Evolutionary conservation across 37 sponge, comb jelly and placozoan species (phyloP), one percentile per base, ranked within the genome.

Genomic region (Eunapius fragilis): DNA sequence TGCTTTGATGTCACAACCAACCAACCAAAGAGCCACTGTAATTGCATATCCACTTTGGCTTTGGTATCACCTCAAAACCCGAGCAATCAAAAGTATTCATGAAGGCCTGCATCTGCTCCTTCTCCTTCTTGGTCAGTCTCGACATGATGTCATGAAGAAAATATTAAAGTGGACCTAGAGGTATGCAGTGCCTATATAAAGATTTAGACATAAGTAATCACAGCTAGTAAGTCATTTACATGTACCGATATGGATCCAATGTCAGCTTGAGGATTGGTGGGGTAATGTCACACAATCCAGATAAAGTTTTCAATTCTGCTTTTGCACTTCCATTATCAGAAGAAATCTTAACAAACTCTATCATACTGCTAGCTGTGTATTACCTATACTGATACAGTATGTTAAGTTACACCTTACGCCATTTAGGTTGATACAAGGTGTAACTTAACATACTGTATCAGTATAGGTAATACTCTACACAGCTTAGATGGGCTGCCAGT

Each of bases 101-200:
- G 4, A 30, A 69, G 38, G 90, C 80, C 22, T 83, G 31, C 0
- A 88, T 69, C 83, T 82, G 58, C 2, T 25, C 28, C 69, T 88
- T 88, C 49, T 82, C 17, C 30, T 27, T 26, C 14, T 71, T 13
- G n/a, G 58, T 69, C 37, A 76, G 25, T 31, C 12, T 45, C 19
- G 45, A 23, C 79, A 90, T 90, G 22, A 81, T 22, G 28, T n/a
- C 67, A 36, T 37, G 45, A 7, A 81, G 24, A 10, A 82, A 76
- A 37, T 88, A 88, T 37, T 88, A 82, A 77, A 77, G 71, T 32
- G 84, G 73, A 14, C 89, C 89, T 26, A 88, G 73, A 35, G 23
- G 89, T 83, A 31, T 88, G 89, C 19, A 88, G 79, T 37, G 69
- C 74, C 32, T 41, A 41, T 41, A 41, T 6, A 41, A 41, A 41